phyloP scores from a whole-genome alignment of 92 coral and sea anemone species.

The Phymanthus crucifer region DNA sequence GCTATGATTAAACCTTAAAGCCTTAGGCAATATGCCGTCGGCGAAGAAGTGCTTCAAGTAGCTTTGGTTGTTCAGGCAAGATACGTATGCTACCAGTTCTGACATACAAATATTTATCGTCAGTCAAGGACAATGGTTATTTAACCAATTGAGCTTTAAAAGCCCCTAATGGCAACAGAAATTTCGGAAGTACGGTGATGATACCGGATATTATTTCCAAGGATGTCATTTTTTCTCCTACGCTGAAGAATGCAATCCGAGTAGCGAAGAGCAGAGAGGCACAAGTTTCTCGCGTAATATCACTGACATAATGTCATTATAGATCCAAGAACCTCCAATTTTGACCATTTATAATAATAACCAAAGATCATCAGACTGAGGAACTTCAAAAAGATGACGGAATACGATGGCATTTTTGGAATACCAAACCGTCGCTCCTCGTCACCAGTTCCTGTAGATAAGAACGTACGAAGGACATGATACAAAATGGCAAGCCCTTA shows the following conservation, averaged over 20 bases:
- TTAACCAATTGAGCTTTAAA: neutral
- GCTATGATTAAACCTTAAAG: neutral
- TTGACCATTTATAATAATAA: neutral
- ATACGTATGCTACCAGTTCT: neutral
- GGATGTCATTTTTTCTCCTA: neutral
- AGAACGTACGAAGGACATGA: neutral
- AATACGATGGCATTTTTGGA: neutral
- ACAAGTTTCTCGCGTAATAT: no score
- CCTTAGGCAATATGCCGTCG: neutral
- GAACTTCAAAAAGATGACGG: neutral
- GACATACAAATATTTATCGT: neutral
- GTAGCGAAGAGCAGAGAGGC: neutral
- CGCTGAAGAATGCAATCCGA: neutral
- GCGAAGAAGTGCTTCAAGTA: neutral
- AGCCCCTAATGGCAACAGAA: neutral
- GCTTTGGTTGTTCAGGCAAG: neutral
- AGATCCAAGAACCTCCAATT: no score
- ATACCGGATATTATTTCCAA: neutral
- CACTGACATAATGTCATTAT: no score
- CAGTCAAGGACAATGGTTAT: neutral
- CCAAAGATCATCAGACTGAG: neutral
- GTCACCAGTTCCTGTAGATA: constrained; percentile 16
- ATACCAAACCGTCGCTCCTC: constrained; percentile 5
- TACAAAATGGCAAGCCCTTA: neutral
- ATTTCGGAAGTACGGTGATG: constrained; percentile 4